Base-by-base conservation (phyloP, 1,140 invertebrate species). In the Ceratoteleas bidentatus region DNA sequence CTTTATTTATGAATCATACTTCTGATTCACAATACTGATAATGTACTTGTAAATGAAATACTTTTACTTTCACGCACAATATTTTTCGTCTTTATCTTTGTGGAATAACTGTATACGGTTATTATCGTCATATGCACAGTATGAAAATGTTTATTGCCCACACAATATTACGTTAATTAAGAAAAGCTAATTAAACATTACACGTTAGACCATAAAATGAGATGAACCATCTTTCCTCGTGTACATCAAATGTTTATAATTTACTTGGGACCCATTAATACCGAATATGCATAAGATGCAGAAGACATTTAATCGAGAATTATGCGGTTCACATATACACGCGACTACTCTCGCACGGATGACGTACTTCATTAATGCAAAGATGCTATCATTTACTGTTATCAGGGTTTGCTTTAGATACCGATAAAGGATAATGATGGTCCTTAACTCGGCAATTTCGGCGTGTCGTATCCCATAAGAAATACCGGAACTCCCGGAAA, bases 291-390 rank as follows among this genome's bases (percentile, higher is more conserved):
- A 52, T 52, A 16, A 15, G 14, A 16, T 24, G n/a, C 16, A 24
- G 9, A 32, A 45, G 38, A 45, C 40, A 47, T 60, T 60, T 60
- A 60, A 60, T 60, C 3, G 40, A 60, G 38, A 45, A 60, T 47
- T 60, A 60, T 60, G 36, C 14, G 9, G 15, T 32, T n/a, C 14
- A 60, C 10, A 36, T 47, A 24, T 24, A 47, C 33, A 45, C 4
- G 36, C n/a, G 15, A 11, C 16, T 32, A 45, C 45, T 7, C 24
- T 32, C 40, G 45, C 57, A 38, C 32, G 32, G 57, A 45, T 60
- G 38, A 60, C 32, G 16, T 60, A 60, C 57, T 60, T 60, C 57
- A 60, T 60, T 60, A 60, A 60, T 45, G 16, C 57, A 24, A 60
- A 47, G 57, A 60, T 60, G 57, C 38, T 60, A 60, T 60, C 57